Evolutionary conservation across 2,113 vertebrate species (phyloP).

Genomic region (Corydoras sp.): DNA sequence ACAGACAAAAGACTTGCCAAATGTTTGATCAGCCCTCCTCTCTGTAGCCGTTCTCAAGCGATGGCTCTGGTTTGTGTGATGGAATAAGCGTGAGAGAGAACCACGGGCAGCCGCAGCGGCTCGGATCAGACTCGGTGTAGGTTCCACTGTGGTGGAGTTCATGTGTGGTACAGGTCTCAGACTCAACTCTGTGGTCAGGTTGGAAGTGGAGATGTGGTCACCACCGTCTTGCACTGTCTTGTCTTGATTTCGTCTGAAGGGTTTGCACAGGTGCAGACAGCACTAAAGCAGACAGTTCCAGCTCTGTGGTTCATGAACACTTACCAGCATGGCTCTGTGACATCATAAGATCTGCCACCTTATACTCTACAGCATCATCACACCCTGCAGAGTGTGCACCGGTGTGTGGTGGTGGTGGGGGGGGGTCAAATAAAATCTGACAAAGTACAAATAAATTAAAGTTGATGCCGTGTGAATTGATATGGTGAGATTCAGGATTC

Average conservation of each 20-base stretch:
- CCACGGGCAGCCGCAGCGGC: neutral
- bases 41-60: neutral
- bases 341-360: no score
- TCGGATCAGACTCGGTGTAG: neutral
- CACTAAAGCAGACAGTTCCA: neutral
- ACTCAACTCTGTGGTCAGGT: conserved; percentile 17
- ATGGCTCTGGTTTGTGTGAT: neutral
- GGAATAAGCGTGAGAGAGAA: neutral
- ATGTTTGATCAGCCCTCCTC: no score
- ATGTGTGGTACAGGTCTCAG: neutral
- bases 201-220: conserved; percentile 25
- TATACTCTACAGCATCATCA: no score
- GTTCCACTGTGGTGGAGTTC: conserved; percentile 1
- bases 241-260: neutral
- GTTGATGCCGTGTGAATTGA: no score
- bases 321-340: neutral
- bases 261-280: conserved; percentile 10
- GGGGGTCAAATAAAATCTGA: no score
- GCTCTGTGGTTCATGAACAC: neutral
- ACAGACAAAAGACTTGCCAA: no score
- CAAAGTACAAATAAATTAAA: no score
- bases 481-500: no score
- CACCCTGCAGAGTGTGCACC: no score
- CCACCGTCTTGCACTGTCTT: conserved; percentile 12
- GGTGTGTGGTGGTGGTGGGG: no score